Conservation (phyloP, 2,888 invertebrate species). For the Acleris literana region DNA sequence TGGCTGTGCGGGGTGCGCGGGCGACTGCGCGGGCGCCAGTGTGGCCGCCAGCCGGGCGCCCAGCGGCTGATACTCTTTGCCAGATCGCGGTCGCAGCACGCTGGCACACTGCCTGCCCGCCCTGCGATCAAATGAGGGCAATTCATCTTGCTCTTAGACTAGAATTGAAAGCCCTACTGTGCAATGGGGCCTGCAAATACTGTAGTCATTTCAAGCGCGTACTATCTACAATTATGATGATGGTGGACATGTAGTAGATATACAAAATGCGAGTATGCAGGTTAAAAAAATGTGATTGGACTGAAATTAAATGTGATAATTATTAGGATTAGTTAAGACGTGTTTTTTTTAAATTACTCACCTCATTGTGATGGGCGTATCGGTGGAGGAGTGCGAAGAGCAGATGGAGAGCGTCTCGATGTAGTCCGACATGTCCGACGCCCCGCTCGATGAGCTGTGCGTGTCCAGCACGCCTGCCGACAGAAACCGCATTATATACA, state of each 20-base stretch:
- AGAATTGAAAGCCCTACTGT: too few relatives aligned
- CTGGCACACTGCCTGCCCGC: slow-evolving; percentile 72
- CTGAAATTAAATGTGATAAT: too few relatives aligned
- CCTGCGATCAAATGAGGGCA: slow-evolving; percentile 44
- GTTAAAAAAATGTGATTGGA: too few relatives aligned
- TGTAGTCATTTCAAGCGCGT: too few relatives aligned
- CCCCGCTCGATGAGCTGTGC: slow-evolving; percentile 91
- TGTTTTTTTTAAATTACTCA: slow-evolving; percentile 42
- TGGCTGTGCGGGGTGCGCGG: slow-evolving; percentile 13
- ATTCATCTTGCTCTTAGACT: too few relatives aligned
- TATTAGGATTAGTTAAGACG: too few relatives aligned
- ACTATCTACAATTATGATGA: too few relatives aligned
- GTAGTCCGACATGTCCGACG: slow-evolving; percentile 95
- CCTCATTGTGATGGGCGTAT: slow-evolving; percentile 86
- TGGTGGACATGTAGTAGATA: too few relatives aligned
- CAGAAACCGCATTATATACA: slow-evolving; percentile 8
- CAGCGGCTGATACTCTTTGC: slow-evolving; percentile 89
- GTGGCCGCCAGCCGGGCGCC: slow-evolving; percentile 21
- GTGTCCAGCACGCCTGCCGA: slow-evolving; percentile 81
- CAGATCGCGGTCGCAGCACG: slow-evolving; percentile 89
- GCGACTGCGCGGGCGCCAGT: slow-evolving; percentile 5
- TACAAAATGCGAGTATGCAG: too few relatives aligned
- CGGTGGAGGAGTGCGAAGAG: slow-evolving; percentile 91
- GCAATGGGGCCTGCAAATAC: too few relatives aligned
- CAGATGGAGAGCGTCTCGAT: slow-evolving; percentile 92